A percentile compares a stretch with the other conserved stretches of the same genome.
Conservation (phyloP, 2,797 vertebrate genomes). For the Premnoplex brunnescens region DNA sequence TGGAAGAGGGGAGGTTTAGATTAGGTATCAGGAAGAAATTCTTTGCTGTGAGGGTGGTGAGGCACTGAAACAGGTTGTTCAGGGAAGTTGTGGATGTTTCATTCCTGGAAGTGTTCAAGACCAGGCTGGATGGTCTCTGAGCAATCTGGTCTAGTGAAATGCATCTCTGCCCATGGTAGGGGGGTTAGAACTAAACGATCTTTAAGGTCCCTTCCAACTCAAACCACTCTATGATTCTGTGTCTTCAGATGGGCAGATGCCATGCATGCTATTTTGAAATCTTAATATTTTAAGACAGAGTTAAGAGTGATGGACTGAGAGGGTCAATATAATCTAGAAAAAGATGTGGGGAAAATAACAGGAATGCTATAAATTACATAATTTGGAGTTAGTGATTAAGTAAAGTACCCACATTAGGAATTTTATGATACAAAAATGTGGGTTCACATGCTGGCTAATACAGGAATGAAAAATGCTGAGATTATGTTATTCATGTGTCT, state of each 20-base stretch:
- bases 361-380: not conserved
- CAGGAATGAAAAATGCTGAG: not conserved
- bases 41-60: not conserved
- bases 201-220: not conserved
- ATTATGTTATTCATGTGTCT: not conserved
- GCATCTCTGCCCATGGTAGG: not conserved
- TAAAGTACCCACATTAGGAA: not conserved
- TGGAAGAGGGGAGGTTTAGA: not conserved
- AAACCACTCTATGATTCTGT: not conserved
- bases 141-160: not conserved
- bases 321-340: not conserved
- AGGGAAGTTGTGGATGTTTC: not conserved
- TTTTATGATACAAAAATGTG: not conserved
- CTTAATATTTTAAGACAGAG: not conserved
- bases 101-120: not conserved
- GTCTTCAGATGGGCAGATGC: not conserved
- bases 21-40: not conserved
- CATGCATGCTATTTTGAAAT: not conserved
- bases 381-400: not conserved
- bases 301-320: not conserved
- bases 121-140: not conserved
- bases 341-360: not conserved
- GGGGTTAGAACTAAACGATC: not conserved
- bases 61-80: not conserved
- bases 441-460: not conserved